Base-by-base conservation (phyloP, 2,113 vertebrate species). In the Dascyllus trimaculatus region DNA sequence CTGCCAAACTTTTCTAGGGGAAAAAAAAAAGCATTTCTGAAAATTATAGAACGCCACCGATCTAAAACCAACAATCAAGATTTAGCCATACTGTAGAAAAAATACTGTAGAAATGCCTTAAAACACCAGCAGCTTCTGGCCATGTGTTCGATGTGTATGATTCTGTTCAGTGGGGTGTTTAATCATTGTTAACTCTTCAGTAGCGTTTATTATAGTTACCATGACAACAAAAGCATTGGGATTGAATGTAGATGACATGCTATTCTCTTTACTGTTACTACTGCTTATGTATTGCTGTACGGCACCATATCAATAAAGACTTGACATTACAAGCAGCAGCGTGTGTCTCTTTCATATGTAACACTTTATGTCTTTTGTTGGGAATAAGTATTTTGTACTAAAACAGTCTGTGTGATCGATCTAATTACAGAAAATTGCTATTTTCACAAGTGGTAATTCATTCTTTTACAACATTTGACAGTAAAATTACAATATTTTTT, bases 71-170 rank as follows among this genome's bases (percentile, higher is more conserved):
- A 74, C 52, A 43, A 87, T 80, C 35, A 86, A 85, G 52, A 73
- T 19, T 53, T 60, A 84, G 73, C 74, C 82, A 84, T 75, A 70
- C 65, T 43, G 43, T 81, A 84, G 71, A 86, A 77, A 46, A 82
- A 93, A 87, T 85, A 81, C 74, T 88, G 75, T 93, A 92, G 89
- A 92, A 94, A 93, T 95, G 95, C 94, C 95, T 96, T 95, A 95
- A 93, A 90, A 86, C 93, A 96, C 91, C 91, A 94, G 93, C 89
- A 91, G 91, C 91, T 93, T 89, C 67, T 88, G 81, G 81, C 78
- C 90, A 82, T 92, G 86, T 86, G 89, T 83, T 81, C 76, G 85
- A 85, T 71, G 71, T 89, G 71, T 91, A 57, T 88, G 86, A 88
- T 86, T 93, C 78, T 89, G 85, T 87, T 86, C 45, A 83, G 80